Percentiles rank a stretch among this genome's conserved stretches.
phyloP scores from a whole-genome alignment of 2,797 vertebrate species.

The Hydrocynus forskahlii region DNA sequence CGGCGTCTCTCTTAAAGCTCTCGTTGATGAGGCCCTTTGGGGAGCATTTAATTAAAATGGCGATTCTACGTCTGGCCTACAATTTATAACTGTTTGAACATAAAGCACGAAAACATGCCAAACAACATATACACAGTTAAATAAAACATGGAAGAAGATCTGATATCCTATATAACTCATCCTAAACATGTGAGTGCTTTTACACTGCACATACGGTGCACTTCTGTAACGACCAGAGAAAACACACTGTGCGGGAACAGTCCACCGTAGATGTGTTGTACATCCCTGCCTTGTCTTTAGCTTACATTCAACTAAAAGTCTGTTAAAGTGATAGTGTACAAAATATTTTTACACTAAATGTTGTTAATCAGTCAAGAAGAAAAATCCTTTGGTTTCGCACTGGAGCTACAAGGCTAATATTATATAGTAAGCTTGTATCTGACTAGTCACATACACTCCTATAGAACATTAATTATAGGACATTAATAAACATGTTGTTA shows the following conservation, averaged over 20 bases:
- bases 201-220: constrained; percentile 8
- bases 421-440: too few species aligned
- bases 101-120: constrained; percentile 26
- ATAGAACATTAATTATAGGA: too few species aligned
- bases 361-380: too few species aligned
- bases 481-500: too few species aligned
- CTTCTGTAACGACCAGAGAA: constrained; percentile 8
- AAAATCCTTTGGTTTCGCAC: too few species aligned
- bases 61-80: background rate
- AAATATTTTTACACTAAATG: too few species aligned
- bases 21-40: background rate
- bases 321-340: background rate
- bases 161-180: constrained; percentile 28
- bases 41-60: constrained; percentile 30
- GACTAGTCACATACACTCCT: too few species aligned
- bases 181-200: constrained; percentile 28
- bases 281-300: too few species aligned
- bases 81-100: constrained; percentile 28
- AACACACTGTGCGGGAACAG: background rate
- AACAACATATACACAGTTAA: constrained; percentile 31
- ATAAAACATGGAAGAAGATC: constrained; percentile 30
- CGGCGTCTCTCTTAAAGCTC: constrained; percentile 25
- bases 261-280: background rate
- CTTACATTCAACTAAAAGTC: background rate
- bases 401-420: too few species aligned